Evolutionary conservation across 2,113 vertebrate genomes (phyloP).

Genomic region (human): GRCh38 chr7:22147001-22147500

Average conservation of each 20-base stretch:
- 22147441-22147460: slow-evolving; percentile 59
- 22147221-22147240: slow-evolving; percentile 62
- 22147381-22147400: slow-evolving; percentile 61
- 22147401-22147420: slow-evolving; percentile 75
- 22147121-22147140: slow-evolving; percentile 76
- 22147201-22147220: slow-evolving; percentile 77
- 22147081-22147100: slow-evolving; percentile 29
- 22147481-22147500: slow-evolving; percentile 57
- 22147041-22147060: slow-evolving; percentile 59
- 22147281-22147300: slow-evolving; percentile 54
- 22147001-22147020: slow-evolving; percentile 92
- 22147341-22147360: slow-evolving; percentile 71
- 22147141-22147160: slow-evolving; percentile 67
- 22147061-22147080: slow-evolving; percentile 45
- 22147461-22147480: background rate
- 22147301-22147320: slow-evolving; percentile 71
- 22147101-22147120: slow-evolving; percentile 69
- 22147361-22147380: slow-evolving; percentile 74
- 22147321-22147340: slow-evolving; percentile 78
- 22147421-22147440: slow-evolving; percentile 62
- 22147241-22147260: no score
- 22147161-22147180: slow-evolving; percentile 75
- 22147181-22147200: slow-evolving; percentile 77
- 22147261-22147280: no score
- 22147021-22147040: slow-evolving; percentile 80